Evolutionary conservation across 2,888 invertebrate species (phyloP).

Genomic region (Chalcis sispes): DNA sequence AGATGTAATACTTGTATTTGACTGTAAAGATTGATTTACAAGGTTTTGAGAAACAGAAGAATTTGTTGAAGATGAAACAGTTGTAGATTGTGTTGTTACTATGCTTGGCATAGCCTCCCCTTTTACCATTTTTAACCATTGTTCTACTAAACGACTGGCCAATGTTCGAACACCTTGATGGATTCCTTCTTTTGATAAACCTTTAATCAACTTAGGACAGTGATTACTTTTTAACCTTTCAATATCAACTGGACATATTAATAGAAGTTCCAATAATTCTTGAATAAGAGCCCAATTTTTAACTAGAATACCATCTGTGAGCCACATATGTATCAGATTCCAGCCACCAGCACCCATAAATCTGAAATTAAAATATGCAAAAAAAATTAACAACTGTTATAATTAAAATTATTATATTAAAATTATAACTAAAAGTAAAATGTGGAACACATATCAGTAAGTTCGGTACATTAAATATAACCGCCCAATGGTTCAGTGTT

Average conservation of each 20-base stretch:
- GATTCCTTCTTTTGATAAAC: constrained; percentile 88
- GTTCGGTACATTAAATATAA: constrained; percentile 64
- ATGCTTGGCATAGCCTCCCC: constrained; percentile 80
- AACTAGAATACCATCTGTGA: constrained; percentile 89
- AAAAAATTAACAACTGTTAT: constrained; percentile 16
- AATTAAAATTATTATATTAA: constrained; percentile 7
- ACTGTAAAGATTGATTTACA: constrained; percentile 36
- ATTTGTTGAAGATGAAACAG: constrained; percentile 68
- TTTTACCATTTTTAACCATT: constrained; percentile 93
- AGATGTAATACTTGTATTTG: constrained; percentile 44
- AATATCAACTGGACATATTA: constrained; percentile 93
- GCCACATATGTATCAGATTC: constrained; percentile 93
- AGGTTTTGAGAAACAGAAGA: constrained; percentile 45
- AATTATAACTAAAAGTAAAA: constrained; percentile 2
- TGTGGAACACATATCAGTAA: constrained; percentile 72
- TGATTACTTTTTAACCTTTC: constrained; percentile 93
- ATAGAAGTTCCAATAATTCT: constrained; percentile 89
- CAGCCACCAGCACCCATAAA: constrained; percentile 96
- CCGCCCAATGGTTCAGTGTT: constrained; percentile 73
- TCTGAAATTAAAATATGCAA: constrained; percentile 71
- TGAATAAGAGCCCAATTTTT: constrained; percentile 92
- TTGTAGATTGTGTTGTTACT: constrained; percentile 74
- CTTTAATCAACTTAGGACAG: constrained; percentile 94
- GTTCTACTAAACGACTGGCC: constrained; percentile 89
- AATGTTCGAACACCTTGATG: constrained; percentile 86